Evolutionary conservation across 2,797 vertebrate species (phyloP), one percentile per base, ranked within the genome.

Genomic region (Anguilla pacifica): DNA sequence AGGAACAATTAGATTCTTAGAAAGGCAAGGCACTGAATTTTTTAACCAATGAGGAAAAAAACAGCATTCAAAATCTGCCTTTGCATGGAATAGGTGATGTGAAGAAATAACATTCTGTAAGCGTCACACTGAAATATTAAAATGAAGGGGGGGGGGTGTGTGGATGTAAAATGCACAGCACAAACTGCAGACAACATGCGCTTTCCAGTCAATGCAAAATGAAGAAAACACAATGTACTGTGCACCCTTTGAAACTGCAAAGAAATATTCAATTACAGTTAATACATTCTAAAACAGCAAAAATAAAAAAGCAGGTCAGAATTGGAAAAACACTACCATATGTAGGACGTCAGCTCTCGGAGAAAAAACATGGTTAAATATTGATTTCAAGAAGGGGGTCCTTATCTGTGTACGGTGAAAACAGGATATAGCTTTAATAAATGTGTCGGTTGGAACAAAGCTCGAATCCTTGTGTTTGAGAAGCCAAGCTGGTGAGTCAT

Each of bases 1-100:
- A 93, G 91, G 91, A 91, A 93, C 46, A 89, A 91, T 92, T 93
- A 92, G 91, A 91, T 87, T 87, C 81, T 43, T 39, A 61, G 83
- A 88, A 55, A 86, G 64, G 85, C 79, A 88, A 46, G 61, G 35
- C 70, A 88, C 85, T 83, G 88, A 55, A 86, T 67, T 57, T 82
- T 72, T 79, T 2, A 79, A 79, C 79, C 87, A 79, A 57, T 35
- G 4, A 51, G n/a, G 70, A 49, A 13, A 39, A 79, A 85, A 88
- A 86, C 83, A 85, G 79, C 77, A 72, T 81, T 85, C 85, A 86
- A 70, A 83, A 88, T 86, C 74, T 86, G 72, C 74, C 87, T 61
- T 85, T 85, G 83, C 77, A 84, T 88, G 84, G 72, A 88, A 88
- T 72, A 53, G 53, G 53, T 74, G 82, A 64, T 57, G 70, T 53